Evolutionary conservation across 2,888 invertebrate species (phyloP), one percentile per base, ranked within the genome.

Genomic region (Kuschelorhynchus macadamiae): DNA sequence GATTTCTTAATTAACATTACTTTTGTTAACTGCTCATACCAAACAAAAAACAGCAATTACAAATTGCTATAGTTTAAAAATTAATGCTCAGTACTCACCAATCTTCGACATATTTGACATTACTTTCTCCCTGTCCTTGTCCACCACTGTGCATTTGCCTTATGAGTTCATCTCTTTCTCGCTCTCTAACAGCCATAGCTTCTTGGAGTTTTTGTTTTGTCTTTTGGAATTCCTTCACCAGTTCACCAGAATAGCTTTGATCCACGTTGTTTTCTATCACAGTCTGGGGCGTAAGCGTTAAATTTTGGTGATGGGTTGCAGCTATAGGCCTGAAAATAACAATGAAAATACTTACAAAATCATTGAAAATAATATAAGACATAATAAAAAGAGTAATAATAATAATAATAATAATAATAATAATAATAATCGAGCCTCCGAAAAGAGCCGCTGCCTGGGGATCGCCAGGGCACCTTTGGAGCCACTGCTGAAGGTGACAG

Each of bases 211-310:
- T 88, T 80, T 91, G 91, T 78, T 92, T 92, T 77, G 92, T 91
- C 74, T 90, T 89, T 81, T 94, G 93, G 80, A 92, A 94, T 80
- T 94, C 93, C 78, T 91, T 92, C 76, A 92, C 87, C 64, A 94
- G 83, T 78, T 94, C 93, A 49, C 92, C 88, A 78, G 85, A 86
- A 76, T 84, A 87, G 68, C 86, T 86, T 59, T 85, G 85, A 65
- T 87, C 86, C 50, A 85, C 76, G n/a, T 49, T 46, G 17, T 12
- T 36, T n/a, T 65, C 62, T 11, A 76, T 65, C 74, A 75, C 50
- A 70, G 73, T 9, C 72, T 76, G 33, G 75, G 77, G 46, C 56
- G 74, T 69, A 7, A 75, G 39, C 7, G 67, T 62, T 16, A 71
- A n/a, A 47, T 69, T 74, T 50, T 73, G 74, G 41, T 67, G 67